Percentiles rank a stretch among this genome's conserved stretches.
Conservation (phyloP, 2,797 vertebrate genomes). For the Phoxinus dragarum region DNA sequence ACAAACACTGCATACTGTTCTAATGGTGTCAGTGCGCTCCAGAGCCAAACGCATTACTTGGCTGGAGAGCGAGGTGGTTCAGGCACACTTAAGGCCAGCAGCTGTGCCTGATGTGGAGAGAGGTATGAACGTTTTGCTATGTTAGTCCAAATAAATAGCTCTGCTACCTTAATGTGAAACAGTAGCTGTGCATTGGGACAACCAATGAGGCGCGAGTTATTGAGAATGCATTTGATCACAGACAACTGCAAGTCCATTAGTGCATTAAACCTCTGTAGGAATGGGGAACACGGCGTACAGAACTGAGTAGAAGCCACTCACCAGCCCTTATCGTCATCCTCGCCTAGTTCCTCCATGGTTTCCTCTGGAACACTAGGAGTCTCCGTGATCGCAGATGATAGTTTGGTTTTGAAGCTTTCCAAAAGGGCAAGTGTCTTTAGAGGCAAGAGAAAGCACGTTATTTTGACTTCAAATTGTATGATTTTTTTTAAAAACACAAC, state of each 20-base stretch:
- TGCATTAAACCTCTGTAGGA: conserved; percentile 32
- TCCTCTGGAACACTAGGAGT: conserved; percentile 84
- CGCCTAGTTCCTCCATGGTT: conserved; percentile 83
- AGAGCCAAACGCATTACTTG: conserved; percentile 45
- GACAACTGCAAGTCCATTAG: conserved; percentile 31
- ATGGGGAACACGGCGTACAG: background rate
- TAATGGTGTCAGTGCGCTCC: conserved; percentile 57
- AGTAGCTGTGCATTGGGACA: conserved; percentile 41
- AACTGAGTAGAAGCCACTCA: conserved; percentile 70
- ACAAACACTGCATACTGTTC: conserved; percentile 60
- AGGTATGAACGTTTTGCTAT: conserved; percentile 43
- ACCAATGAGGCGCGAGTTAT: conserved; percentile 37
- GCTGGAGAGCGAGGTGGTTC: conserved; percentile 30
- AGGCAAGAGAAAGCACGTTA: conserved; percentile 50
- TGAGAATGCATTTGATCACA: conserved; percentile 45
- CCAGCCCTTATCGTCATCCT: conserved; percentile 94
- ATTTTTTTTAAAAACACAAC: background rate
- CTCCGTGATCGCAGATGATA: conserved; percentile 90
- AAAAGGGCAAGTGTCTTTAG: conserved; percentile 88
- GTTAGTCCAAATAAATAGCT: conserved; percentile 53
- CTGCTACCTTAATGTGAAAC: conserved; percentile 45
- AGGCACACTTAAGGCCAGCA: conserved; percentile 38
- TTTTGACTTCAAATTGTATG: background rate
- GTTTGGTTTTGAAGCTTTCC: conserved; percentile 90
- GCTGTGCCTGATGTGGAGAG: conserved; percentile 41